A percentile compares a stretch with the other conserved stretches of the same genome.
Conservation (phyloP, 2,797 vertebrate genomes). For the Gymnodraco acuticeps region DNA sequence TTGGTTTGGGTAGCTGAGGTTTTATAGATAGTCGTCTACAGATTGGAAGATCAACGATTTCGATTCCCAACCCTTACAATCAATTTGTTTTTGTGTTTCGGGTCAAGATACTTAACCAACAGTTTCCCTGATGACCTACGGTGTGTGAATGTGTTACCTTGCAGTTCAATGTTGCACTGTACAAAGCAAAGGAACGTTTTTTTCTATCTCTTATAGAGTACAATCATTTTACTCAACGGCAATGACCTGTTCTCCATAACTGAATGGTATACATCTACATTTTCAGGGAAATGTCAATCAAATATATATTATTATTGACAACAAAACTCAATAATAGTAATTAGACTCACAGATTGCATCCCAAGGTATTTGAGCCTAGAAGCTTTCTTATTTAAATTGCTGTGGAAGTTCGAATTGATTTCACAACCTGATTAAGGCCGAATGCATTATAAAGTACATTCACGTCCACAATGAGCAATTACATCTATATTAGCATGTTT, state of each 20-base stretch:
- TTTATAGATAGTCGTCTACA: too few relatives aligned
- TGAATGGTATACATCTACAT: neutral
- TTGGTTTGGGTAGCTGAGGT: too few relatives aligned
- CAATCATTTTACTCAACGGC: neutral
- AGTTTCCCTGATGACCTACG: too few relatives aligned
- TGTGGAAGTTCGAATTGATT: neutral
- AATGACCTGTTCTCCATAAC: neutral
- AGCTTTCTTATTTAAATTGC: neutral
- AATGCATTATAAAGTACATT: neutral
- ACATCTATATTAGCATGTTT: neutral
- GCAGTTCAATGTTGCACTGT: too few relatives aligned
- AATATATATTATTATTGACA: neutral
- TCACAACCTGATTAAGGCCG: neutral
- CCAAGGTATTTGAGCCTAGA: neutral
- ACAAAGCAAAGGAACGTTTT: too few relatives aligned
- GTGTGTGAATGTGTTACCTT: too few relatives aligned
- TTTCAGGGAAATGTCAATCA: neutral
- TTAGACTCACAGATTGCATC: neutral
- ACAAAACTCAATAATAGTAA: neutral
- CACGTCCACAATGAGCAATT: neutral
- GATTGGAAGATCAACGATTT: too few relatives aligned
- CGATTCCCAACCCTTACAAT: too few relatives aligned
- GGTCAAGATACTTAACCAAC: too few relatives aligned
- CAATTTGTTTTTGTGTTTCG: too few relatives aligned
- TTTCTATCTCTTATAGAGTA: neutral